These are phyloP conservation scores for Stenoptilia bipunctidactyla DNA, from an alignment of 2,888 invertebrate species.

Conservation along the genomic window DNA sequence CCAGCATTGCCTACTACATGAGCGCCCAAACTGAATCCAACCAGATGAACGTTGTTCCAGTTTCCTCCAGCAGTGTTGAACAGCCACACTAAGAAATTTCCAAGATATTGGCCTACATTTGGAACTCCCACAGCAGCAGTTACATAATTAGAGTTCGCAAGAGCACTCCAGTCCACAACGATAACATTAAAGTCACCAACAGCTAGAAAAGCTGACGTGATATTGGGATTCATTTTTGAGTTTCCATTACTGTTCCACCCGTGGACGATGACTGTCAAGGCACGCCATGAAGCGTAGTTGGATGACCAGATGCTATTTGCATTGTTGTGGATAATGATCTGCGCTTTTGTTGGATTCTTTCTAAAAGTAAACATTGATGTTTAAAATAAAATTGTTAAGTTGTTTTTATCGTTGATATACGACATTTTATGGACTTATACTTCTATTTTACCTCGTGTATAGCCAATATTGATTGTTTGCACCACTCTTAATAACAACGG, in stretches of 20 bases:
- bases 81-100: constrained; percentile 26
- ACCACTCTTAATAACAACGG: constrained; percentile 28
- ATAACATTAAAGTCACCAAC: constrained; percentile 29
- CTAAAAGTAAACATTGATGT: constrained; percentile 20
- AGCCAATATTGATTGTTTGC: constrained; percentile 47
- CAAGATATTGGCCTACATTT: constrained; percentile 17
- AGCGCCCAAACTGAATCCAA: constrained; percentile 54
- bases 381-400: neutral
- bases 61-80: constrained; percentile 25
- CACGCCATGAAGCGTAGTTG: constrained; percentile 26
- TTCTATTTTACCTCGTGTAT: constrained; percentile 38
- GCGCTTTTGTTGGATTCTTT: constrained; percentile 28
- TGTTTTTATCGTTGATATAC: neutral
- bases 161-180: constrained; percentile 29
- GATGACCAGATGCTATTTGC: constrained; percentile 31
- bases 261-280: constrained; percentile 36
- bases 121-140: constrained; percentile 19
- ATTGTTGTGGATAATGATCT: constrained; percentile 33
- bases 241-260: constrained; percentile 44
- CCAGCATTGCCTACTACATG: constrained; percentile 48
- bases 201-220: constrained; percentile 22
- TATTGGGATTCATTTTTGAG: constrained; percentile 25
- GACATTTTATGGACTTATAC: too few relatives aligned
- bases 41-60: constrained; percentile 36
- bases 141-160: constrained; percentile 17